phyloP scores from a whole-genome alignment of 2,888 invertebrate species.

The Ochropleura leucogaster region DNA sequence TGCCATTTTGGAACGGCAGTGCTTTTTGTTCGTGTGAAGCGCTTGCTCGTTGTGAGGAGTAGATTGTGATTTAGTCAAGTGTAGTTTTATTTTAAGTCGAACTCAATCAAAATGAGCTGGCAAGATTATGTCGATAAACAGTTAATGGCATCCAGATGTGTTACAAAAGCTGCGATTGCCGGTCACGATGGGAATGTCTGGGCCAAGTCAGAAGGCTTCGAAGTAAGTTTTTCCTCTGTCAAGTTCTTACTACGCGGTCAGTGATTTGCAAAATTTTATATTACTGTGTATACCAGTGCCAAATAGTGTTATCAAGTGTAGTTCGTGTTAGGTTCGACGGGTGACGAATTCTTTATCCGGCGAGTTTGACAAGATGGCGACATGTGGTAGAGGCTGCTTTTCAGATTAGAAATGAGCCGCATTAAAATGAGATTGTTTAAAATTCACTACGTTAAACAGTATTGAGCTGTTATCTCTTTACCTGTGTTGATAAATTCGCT shows the following conservation, averaged over 20 bases:
- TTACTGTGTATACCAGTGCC: conserved; percentile 70
- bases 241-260: conserved; percentile 76
- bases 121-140: conserved; percentile 99
- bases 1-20: conserved; percentile 90
- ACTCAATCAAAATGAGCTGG: conserved; percentile 96
- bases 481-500: neutral
- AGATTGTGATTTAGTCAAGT: conserved; percentile 88
- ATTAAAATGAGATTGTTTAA: neutral
- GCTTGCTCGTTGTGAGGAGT: conserved; percentile 89
- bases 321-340: conserved; percentile 69
- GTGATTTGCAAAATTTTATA: conserved; percentile 70
- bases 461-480: conserved; percentile 6
- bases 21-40: conserved; percentile 91
- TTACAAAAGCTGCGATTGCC: conserved; percentile 98
- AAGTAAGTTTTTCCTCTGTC: conserved; percentile 93
- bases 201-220: conserved; percentile 98
- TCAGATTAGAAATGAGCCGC: conserved; percentile 73
- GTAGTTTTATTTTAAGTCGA: conserved; percentile 90
- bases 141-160: conserved; percentile 98
- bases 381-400: conserved; percentile 84
- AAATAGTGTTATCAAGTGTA: conserved; percentile 72
- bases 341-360: conserved; percentile 86
- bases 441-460: neutral
- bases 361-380: conserved; percentile 90
- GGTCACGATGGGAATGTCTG: conserved; percentile 98